Evolutionary conservation across 2,888 invertebrate species (phyloP).

Genomic region (Heliconius sara): DNA sequence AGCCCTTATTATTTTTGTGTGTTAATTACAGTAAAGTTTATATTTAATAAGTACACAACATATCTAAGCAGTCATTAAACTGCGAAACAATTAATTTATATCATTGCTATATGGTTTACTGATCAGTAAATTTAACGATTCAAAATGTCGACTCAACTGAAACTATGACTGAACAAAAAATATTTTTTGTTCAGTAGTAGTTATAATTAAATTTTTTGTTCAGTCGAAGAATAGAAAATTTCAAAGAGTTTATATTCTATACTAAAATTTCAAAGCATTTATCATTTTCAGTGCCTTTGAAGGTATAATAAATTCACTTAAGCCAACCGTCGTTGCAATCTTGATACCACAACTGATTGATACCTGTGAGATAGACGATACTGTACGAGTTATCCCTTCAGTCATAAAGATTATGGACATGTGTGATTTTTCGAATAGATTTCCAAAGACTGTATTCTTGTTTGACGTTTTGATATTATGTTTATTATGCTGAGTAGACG

Average conservation of each 20-base stretch:
- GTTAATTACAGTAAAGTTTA: no score
- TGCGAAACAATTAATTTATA: no score
- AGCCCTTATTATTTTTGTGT: no score
- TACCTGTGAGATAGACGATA: slow-evolving; percentile 28
- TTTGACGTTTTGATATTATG: slow-evolving; percentile 10
- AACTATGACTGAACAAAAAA: no score
- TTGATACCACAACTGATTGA: slow-evolving; percentile 35
- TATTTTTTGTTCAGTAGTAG: no score
- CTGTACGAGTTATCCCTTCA: slow-evolving; percentile 21
- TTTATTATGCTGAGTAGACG: background rate
- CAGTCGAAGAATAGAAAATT: no score
- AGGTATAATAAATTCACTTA: slow-evolving; percentile 33
- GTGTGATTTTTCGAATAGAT: slow-evolving; percentile 11
- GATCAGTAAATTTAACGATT: no score
- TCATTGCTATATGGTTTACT: no score
- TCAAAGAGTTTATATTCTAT: background rate
- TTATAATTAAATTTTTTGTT: no score
- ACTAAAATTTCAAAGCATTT: background rate
- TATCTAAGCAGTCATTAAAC: no score
- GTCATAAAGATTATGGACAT: slow-evolving; percentile 1
- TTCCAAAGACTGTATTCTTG: background rate
- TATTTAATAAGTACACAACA: no score
- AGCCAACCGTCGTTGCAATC: slow-evolving; percentile 29
- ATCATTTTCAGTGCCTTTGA: slow-evolving; percentile 4
- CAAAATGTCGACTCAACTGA: no score